Conservation (phyloP, 2,797 vertebrate species). For the Chelonia mydas region DNA sequence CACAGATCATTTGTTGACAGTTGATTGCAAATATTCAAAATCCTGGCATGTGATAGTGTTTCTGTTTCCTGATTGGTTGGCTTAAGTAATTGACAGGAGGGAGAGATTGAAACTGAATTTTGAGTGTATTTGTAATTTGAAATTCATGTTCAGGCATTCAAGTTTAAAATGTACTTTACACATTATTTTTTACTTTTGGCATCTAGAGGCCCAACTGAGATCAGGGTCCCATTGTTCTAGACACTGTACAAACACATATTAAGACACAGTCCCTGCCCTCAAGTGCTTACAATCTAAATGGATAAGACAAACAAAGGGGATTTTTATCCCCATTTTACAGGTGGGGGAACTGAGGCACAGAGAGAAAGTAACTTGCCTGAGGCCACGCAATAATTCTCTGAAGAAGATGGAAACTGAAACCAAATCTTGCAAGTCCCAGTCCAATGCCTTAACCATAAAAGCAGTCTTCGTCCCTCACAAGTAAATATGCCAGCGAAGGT, state of each 20-base stretch:
- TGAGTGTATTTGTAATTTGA: not conserved
- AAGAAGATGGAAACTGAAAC: not conserved
- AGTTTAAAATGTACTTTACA: not conserved
- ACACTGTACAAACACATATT: not conserved
- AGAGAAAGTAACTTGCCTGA: not conserved
- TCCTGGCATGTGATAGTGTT: not conserved
- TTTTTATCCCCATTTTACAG: not conserved
- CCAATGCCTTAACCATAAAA: not conserved
- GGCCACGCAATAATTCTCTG: not conserved
- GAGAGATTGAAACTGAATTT: conserved; percentile 3
- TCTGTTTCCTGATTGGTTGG: not conserved
- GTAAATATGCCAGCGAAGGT: not conserved
- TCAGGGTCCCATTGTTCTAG: not conserved
- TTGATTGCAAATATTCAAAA: not conserved
- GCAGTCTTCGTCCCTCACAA: accelerated
- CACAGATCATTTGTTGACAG: not conserved
- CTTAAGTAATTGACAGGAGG: not conserved
- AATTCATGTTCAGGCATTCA: not conserved
- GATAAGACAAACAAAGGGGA: not conserved
- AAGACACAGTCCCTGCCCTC: not conserved
- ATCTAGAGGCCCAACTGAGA: not conserved
- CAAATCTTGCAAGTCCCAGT: not conserved
- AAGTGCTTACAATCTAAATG: not conserved
- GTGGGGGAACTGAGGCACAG: not conserved
- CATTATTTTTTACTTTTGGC: not conserved